phyloP scores from a whole-genome alignment of 2,113 vertebrate species.

The Pluvianellus socialis region DNA sequence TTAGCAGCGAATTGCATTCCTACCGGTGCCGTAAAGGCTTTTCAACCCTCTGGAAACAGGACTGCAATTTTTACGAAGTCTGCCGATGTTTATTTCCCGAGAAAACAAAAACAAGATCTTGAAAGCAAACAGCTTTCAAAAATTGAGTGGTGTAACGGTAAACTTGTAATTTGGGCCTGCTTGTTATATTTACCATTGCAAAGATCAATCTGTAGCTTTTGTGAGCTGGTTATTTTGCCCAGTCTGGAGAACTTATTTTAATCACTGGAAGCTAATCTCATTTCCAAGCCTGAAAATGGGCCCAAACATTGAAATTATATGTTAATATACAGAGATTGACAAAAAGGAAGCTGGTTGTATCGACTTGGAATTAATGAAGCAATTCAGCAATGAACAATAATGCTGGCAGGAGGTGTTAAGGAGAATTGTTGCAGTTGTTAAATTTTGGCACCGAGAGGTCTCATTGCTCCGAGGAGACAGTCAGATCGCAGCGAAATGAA shows the following conservation, averaged over 20 bases:
- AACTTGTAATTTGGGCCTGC: conserved; percentile 55
- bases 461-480: conserved; percentile 12
- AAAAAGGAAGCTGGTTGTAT: conserved; percentile 62
- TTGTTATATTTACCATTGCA: background rate
- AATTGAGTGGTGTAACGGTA: background rate
- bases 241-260: conserved; percentile 51
- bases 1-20: background rate
- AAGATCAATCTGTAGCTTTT: conserved; percentile 53
- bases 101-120: conserved; percentile 4
- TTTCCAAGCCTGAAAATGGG: conserved; percentile 47
- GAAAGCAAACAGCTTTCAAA: conserved; percentile 40
- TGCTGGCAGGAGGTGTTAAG: conserved; percentile 59
- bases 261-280: conserved; percentile 58
- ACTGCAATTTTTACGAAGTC: background rate
- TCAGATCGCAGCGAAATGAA: background rate
- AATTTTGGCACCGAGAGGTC: conserved; percentile 42
- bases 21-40: background rate
- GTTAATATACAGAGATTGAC: conserved; percentile 63
- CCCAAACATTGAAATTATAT: conserved; percentile 68
- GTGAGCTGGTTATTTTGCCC: conserved; percentile 27
- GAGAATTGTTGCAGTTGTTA: conserved; percentile 61
- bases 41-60: background rate
- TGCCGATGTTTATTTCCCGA: background rate
- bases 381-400: conserved; percentile 61
- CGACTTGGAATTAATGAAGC: conserved; percentile 67